These are phyloP conservation scores for Drosophila seguyi DNA, from an alignment of 1,140 invertebrate genomes.

Conservation along the genomic window DNA sequence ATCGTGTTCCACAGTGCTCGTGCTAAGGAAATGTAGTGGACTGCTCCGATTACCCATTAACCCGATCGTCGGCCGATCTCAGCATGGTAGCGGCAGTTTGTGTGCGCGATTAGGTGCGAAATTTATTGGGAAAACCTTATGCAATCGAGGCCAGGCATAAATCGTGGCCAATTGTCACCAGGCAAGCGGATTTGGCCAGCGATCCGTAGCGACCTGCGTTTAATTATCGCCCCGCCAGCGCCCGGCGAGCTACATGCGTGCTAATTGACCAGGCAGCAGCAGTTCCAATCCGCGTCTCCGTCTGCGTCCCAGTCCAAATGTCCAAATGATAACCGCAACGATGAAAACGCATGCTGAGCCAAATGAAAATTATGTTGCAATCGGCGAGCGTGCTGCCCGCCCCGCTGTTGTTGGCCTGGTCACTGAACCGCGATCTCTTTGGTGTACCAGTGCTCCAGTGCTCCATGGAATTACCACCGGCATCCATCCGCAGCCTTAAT, in stretches of 20 bases:
- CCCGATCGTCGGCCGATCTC: conserved; percentile 43
- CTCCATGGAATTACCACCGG: conserved; percentile 17
- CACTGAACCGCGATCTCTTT: conserved; percentile 54
- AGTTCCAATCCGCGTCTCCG: conserved; percentile 1
- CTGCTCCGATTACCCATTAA: conserved; percentile 41
- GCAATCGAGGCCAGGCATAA: conserved; percentile 64
- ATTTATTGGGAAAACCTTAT: conserved; percentile 78
- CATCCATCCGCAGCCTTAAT: conserved; percentile 67
- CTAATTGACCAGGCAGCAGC: conserved; percentile 67
- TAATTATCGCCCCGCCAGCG: conserved; percentile 71
- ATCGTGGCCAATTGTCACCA: conserved; percentile 79
- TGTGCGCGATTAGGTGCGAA: conserved; percentile 62
- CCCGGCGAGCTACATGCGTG: conserved; percentile 74
- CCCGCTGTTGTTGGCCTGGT: conserved; percentile 35
- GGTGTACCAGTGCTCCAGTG: conserved; percentile 26
- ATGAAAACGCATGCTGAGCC: conserved; percentile 80
- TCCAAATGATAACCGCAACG: conserved; percentile 81
- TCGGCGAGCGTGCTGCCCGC: conserved; percentile 43
- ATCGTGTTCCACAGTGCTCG: not conserved
- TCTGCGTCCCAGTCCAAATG: conserved; percentile 42
- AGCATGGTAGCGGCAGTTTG: conserved; percentile 69
- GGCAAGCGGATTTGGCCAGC: conserved; percentile 30
- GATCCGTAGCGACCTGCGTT: conserved; percentile 50
- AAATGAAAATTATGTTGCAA: conserved; percentile 81
- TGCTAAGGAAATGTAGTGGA: conserved; percentile 12